Evolutionary conservation across 2,888 invertebrate species (phyloP), one percentile per base, ranked within the genome.

Genomic region (Drosophila subquinaria): DNA sequence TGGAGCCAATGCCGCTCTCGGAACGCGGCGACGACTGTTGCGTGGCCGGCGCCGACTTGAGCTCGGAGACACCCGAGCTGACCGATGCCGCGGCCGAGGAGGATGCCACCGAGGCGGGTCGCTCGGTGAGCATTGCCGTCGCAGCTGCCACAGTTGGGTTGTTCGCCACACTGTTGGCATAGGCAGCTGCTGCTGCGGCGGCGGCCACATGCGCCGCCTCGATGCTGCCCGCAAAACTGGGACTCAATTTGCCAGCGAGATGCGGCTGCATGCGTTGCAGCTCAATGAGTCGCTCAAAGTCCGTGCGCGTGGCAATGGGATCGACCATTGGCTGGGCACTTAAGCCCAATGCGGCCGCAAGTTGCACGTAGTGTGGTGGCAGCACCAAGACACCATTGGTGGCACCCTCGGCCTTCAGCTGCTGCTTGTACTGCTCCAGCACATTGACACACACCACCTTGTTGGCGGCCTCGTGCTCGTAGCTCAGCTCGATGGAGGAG

Each of bases 281-380:
- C 72, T 92, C 92, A 62, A 92, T 92, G 20, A 92, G 81, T 17
- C 92, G 90, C 69, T 92, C 92, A 52, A 92, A 92, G 55, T 92
- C 92, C 48, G 92, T 92, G 33, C 92, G 86, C 8, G 92, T 91
- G 43, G 92, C 88, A 62, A 91, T 83, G 8, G 92, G 87, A 78
- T 92, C 92, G 11, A 92, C 89, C 72, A 92, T 87, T 3, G 91
- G 86, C 70, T 92, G 91, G 8, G 92, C 90, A 66, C 90, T 92
- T 5, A 93, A 66, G 1, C 92, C 93, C 36, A 92, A 75, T 2
- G 94, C 94, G 0, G 94, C 94, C 2, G 94, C 94, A 56, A 94
- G 84, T 82, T 94, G 94, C 20, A 94, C 94, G 84, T 94, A 94
- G 82, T 94, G 94, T 70, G 94, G 94, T 50, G 95, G 94, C 35